Conservation (phyloP, 2,113 vertebrate species). For the Scolopax mira region DNA sequence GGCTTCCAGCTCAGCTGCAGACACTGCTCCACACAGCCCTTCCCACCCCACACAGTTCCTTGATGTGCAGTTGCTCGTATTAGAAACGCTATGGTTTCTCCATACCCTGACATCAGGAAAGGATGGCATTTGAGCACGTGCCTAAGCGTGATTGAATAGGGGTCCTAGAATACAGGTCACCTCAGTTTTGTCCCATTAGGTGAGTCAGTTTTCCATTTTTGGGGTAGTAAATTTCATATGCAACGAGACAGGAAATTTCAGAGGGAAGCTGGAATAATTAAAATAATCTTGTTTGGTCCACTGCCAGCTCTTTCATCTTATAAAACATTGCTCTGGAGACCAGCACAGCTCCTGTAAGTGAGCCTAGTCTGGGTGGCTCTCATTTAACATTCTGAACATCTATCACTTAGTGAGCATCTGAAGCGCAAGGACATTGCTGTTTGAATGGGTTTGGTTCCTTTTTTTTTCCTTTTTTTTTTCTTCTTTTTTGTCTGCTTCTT, state of each 20-base stretch:
- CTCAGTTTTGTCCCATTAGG: background rate
- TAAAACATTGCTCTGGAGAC: conserved; percentile 16
- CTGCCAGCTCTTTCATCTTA: conserved; percentile 45
- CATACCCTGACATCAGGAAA: background rate
- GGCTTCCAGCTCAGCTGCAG: background rate
- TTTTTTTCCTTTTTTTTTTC: background rate
- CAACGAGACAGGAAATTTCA: background rate
- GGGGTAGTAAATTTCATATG: background rate
- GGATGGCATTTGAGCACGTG: background rate
- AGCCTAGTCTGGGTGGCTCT: conserved; percentile 9
- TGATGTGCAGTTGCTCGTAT: background rate
- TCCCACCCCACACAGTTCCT: background rate
- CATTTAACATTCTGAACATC: background rate
- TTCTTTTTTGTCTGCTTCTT: background rate
- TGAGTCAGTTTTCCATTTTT: background rate
- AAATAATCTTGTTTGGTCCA: conserved; percentile 29
- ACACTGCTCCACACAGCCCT: background rate
- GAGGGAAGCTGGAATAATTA: conserved; percentile 46
- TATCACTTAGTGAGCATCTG: background rate
- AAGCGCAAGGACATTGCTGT: background rate
- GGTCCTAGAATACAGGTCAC: background rate
- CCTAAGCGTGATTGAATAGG: background rate
- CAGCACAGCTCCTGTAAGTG: background rate
- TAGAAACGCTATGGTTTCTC: background rate
- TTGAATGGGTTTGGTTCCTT: background rate